Evolutionary conservation across 2,797 vertebrate genomes (phyloP).

Genomic region (Bovichtus diacanthus): DNA sequence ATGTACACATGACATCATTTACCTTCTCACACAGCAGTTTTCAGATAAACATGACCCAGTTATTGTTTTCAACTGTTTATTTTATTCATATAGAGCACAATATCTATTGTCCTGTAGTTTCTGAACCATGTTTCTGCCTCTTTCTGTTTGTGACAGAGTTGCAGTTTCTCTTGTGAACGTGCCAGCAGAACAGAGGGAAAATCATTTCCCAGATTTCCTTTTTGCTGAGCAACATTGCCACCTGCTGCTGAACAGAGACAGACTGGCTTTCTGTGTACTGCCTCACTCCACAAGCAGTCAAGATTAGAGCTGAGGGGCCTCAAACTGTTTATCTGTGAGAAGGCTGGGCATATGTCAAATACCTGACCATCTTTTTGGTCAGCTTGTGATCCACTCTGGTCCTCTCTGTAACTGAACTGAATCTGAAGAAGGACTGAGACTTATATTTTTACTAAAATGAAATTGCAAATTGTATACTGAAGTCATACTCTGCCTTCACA

Average conservation of each 20-base stretch:
- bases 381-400: not conserved
- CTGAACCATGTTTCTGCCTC: constrained; percentile 4
- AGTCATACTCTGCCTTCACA: not conserved
- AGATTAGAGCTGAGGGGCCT: not conserved
- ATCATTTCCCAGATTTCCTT: constrained; percentile 20
- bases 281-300: not conserved
- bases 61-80: constrained; percentile 42
- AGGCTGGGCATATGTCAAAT: not conserved
- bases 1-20: constrained; percentile 7
- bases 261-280: not conserved
- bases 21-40: not conserved
- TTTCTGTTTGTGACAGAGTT: constrained; percentile 15
- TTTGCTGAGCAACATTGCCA: constrained; percentile 66
- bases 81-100: constrained; percentile 29
- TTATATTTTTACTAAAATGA: not conserved
- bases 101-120: constrained; percentile 44
- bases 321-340: not conserved
- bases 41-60: constrained; percentile 3
- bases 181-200: constrained; percentile 1
- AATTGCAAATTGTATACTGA: not conserved
- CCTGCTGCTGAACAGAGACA: constrained; percentile 60
- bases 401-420: not conserved
- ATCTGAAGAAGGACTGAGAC: not conserved
- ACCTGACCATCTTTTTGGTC: not conserved
- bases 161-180: constrained; percentile 32